phyloP scores from a whole-genome alignment of 2,797 vertebrate genomes.

The Choloepus didactylus region DNA sequence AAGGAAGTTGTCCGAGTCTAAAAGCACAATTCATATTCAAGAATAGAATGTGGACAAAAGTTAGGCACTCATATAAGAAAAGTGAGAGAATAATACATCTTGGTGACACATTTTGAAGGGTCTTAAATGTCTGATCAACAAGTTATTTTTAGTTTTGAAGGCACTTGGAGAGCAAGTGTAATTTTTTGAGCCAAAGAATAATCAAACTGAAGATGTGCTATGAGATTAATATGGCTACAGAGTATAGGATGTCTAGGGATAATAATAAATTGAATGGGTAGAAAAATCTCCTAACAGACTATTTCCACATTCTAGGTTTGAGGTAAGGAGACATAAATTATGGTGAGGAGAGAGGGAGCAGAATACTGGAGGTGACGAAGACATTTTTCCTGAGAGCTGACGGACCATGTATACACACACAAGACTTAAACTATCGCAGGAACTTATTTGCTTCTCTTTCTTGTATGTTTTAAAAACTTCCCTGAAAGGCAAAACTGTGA shows the following conservation, averaged over 20 bases:
- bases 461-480: slow-evolving; percentile 58
- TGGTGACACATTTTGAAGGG: slow-evolving; percentile 38
- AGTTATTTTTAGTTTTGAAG: slow-evolving; percentile 61
- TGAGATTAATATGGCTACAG: background rate
- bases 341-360: slow-evolving; percentile 15
- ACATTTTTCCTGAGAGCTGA: slow-evolving; percentile 56
- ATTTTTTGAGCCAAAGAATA: slow-evolving; percentile 55
- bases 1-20: background rate
- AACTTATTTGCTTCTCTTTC: slow-evolving; percentile 48
- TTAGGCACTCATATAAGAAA: background rate
- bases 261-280: background rate
- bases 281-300: background rate
- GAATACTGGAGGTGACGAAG: slow-evolving; percentile 20
- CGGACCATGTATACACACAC: background rate
- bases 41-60: background rate
- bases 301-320: slow-evolving; percentile 3
- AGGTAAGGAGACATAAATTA: slow-evolving; percentile 16
- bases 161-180: background rate
- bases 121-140: slow-evolving; percentile 21
- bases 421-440: slow-evolving; percentile 51
- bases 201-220: slow-evolving; percentile 42
- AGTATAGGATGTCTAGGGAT: background rate
- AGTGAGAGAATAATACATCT: slow-evolving; percentile 3
- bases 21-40: background rate
- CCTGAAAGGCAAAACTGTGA: slow-evolving; percentile 61